These are phyloP conservation scores for Oreonectes daqikongensis DNA, from an alignment of 2,797 vertebrate species.

Conservation along the genomic window DNA sequence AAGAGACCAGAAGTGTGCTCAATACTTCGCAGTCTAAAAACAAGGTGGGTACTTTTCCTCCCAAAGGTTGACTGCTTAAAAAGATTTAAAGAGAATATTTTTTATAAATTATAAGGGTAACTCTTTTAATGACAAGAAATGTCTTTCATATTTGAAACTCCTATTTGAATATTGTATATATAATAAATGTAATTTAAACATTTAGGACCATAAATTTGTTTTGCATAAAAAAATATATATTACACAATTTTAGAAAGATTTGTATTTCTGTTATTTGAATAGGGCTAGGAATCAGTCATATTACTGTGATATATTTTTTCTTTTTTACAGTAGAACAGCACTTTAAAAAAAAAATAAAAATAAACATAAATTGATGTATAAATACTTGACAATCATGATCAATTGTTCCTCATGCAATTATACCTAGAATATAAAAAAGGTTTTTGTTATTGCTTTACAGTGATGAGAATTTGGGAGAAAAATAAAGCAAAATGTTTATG, in stretches of 20 bases:
- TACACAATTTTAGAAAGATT: too few relatives aligned
- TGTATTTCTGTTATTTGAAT: too few relatives aligned
- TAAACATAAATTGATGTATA: neutral
- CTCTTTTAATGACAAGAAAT: neutral
- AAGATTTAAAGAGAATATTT: neutral
- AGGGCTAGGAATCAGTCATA: neutral
- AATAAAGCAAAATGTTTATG: neutral
- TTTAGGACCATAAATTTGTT: too few relatives aligned
- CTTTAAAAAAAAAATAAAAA: neutral
- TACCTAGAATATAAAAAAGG: neutral
- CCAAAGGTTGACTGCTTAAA: too few relatives aligned
- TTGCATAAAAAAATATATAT: too few relatives aligned
- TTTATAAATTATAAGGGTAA: neutral
- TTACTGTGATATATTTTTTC: neutral
- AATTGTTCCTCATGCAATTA: neutral
- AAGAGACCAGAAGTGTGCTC: slow-evolving; percentile 95
- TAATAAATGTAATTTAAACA: too few relatives aligned
- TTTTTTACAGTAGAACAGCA: neutral
- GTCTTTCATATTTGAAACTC: neutral
- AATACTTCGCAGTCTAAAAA: slow-evolving; percentile 97
- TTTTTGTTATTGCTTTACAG: neutral
- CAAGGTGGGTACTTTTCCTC: slow-evolving; percentile 79
- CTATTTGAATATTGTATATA: neutral
- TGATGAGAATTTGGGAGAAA: neutral
- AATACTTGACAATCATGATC: neutral